Evolutionary conservation across 1,140 invertebrate genomes (phyloP), one percentile per base, ranked within the genome.

Genomic region (Stegodyphus mimosarum): DNA sequence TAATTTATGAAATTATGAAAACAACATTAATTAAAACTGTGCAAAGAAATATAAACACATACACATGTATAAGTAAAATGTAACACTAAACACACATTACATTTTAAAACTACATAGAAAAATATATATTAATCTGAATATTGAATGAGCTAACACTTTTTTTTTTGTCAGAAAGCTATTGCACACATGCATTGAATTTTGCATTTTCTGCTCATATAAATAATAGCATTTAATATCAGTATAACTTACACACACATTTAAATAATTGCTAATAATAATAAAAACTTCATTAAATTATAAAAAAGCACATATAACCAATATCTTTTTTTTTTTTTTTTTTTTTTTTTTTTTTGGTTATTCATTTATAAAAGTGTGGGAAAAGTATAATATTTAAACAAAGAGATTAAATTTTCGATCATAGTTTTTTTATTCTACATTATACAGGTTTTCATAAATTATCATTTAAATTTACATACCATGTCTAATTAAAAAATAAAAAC

Each of bases 21-120:
- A 33, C 33, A 33, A 33, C 33, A 33, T 33, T 33, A 33, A 15
- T 18, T 15, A 67, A 17, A 67, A 67, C 64, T 67, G 64, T 67
- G 64, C 64, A 67, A 7, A 18, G 17, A 15, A 17, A 67, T 15
- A 60, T 60, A 60, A 9, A 67, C n/a, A 67, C 64, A 67, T 60
- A 60, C 55, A 60, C 55, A 11, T n/a, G n/a, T 67, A 67, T 67
- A 67, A 9, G n/a, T 67, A 67, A 60, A 67, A 15, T 67, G n/a
- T n/a, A 67, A 67, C n/a, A 11, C 15, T 67, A 67, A 4, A 67
- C 17, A 67, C 33, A 33, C 33, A 33, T 33, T 33, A 33, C 33
- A 33, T 33, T 33, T 33, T 33, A 33, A 33, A 33, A 33, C 64
- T 67, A 67, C 7, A 18, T 67, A 67, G 10, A 67, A 67, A 67